Evolutionary conservation across 2,797 vertebrate species (phyloP).

Genomic region (Enoplosus armatus): DNA sequence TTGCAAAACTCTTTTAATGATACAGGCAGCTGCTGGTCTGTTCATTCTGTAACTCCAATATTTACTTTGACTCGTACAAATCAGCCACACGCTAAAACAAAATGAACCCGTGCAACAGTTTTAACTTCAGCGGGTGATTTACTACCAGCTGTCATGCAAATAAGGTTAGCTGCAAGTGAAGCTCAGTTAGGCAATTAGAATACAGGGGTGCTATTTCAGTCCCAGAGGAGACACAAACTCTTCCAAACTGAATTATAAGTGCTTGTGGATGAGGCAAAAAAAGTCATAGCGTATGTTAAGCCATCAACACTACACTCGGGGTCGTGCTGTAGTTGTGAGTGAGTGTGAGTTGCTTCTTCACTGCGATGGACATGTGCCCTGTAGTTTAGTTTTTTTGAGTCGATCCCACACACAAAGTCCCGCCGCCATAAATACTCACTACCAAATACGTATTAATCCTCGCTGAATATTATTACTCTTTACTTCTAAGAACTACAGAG

Average conservation of each 20-base stretch:
- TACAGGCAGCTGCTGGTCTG: slow-evolving; percentile 18
- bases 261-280: neutral
- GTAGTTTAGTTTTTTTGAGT: slow-evolving; percentile 9
- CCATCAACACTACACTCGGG: neutral
- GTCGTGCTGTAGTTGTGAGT: neutral
- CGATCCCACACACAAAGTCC: neutral
- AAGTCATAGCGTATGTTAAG: neutral
- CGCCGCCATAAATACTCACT: neutral
- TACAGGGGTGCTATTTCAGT: neutral
- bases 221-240: neutral
- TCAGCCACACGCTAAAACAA: neutral
- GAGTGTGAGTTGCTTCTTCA: neutral
- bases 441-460: slow-evolving; percentile 15
- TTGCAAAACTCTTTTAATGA: slow-evolving; percentile 28
- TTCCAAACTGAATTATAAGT: neutral
- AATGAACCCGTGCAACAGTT: neutral
- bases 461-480: neutral
- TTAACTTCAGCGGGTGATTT: neutral
- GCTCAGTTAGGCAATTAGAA: neutral
- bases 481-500: neutral
- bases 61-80: slow-evolving; percentile 13
- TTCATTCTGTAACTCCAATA: neutral
- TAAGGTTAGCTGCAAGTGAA: neutral
- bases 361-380: fast-evolving
- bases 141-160: slow-evolving; percentile 17